Evolutionary conservation across 2,797 vertebrate genomes (phyloP).

Genomic region (Sphaeramia orbicularis): DNA sequence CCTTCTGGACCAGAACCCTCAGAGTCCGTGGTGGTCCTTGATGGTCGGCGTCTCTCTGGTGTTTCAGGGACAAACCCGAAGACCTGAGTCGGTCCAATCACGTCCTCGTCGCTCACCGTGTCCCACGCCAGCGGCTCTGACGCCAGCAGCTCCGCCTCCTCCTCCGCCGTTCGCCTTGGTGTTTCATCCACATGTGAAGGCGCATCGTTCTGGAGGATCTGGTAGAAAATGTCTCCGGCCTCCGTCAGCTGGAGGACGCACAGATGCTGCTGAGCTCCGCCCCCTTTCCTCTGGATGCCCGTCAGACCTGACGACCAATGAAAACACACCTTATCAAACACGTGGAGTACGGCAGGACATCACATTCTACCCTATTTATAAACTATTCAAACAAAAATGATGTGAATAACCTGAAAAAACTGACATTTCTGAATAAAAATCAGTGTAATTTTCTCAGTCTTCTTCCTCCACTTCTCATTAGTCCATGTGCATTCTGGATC

Average conservation of each 20-base stretch:
- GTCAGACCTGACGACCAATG: slow-evolving; percentile 82
- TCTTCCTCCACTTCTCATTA: no score
- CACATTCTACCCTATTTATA: no score
- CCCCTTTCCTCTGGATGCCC: slow-evolving; percentile 43
- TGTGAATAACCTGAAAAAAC: no score
- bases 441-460: no score
- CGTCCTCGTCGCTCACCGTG: slow-evolving; percentile 23
- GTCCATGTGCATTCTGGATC: no score
- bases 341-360: no score
- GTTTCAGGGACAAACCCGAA: slow-evolving; percentile 40
- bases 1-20: slow-evolving; percentile 19
- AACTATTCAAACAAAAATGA: no score
- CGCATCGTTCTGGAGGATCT: slow-evolving; percentile 73
- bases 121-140: no score
- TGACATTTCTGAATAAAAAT: no score
- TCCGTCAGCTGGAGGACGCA: slow-evolving; percentile 89
- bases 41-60: not conserved
- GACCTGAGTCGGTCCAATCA: slow-evolving; percentile 14
- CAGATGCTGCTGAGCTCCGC: slow-evolving; percentile 47
- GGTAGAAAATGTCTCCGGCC: slow-evolving; percentile 92
- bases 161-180: not conserved
- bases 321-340: no score
- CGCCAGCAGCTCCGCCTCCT: rapidly evolving
- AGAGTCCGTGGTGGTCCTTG: not conserved
- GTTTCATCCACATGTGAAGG: not conserved